phyloP scores from a whole-genome alignment of 2,888 invertebrate genomes.

The Leuctra nigra region DNA sequence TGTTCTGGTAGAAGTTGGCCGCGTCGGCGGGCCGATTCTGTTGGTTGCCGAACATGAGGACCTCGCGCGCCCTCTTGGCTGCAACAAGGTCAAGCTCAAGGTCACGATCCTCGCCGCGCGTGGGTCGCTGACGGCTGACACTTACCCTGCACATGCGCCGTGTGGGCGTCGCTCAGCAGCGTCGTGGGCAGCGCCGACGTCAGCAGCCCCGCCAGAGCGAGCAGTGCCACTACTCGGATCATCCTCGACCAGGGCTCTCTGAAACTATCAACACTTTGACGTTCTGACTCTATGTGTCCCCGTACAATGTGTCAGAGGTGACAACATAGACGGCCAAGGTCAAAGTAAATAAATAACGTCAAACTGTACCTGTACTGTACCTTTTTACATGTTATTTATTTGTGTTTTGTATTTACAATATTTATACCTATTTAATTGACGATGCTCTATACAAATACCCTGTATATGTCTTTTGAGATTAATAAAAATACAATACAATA shows the following conservation, averaged over 20 bases:
- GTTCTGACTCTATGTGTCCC: no score
- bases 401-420: no score
- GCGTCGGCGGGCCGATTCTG: constrained; percentile 36
- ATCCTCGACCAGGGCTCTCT: no score
- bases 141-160: background rate
- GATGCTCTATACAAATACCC: no score
- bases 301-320: no score
- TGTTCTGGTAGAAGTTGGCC: constrained; percentile 27
- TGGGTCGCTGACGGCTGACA: background rate
- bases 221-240: background rate
- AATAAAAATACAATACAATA: no score
- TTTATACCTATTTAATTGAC: no score
- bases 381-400: no score
- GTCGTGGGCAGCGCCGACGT: background rate
- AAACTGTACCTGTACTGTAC: no score
- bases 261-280: no score
- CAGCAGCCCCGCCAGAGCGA: background rate
- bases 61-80: constrained; percentile 41
- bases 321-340: background rate
- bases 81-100: constrained; percentile 18
- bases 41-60: constrained; percentile 42
- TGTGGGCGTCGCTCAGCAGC: background rate
- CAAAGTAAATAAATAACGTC: background rate
- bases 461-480: no score
- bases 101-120: background rate